Evolutionary conservation across 1,140 invertebrate species (phyloP).

Genomic region (Solenopsis invicta): DNA sequence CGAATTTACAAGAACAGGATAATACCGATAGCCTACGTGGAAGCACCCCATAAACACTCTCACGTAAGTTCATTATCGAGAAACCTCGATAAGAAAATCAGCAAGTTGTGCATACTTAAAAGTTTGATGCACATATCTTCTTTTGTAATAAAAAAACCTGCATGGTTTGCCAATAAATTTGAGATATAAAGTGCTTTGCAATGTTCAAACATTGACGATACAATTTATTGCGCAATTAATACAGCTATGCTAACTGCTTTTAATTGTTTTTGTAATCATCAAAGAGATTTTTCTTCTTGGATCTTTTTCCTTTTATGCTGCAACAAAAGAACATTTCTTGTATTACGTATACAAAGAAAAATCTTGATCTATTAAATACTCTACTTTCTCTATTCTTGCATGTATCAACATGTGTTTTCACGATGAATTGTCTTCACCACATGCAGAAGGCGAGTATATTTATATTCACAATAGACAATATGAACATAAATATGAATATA

Average conservation of each 20-base stretch:
- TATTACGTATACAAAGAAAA: neutral
- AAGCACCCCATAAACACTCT: slow-evolving; percentile 88
- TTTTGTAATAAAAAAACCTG: neutral
- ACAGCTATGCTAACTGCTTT: slow-evolving; percentile 5
- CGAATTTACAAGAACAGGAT: slow-evolving; percentile 95
- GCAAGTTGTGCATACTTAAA: neutral
- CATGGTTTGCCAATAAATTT: neutral
- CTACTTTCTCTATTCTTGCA: slow-evolving; percentile 77
- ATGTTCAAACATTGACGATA: neutral
- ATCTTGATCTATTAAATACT: slow-evolving; percentile 23
- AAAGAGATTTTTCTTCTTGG: neutral
- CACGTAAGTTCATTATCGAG: slow-evolving; percentile 80
- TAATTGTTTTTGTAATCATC: neutral
- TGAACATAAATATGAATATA: too few relatives aligned
- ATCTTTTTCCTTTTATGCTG: neutral
- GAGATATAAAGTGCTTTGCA: neutral
- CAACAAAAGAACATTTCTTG: neutral
- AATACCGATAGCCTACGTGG: slow-evolving; percentile 94
- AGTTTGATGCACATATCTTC: neutral
- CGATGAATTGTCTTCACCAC: slow-evolving; percentile 71
- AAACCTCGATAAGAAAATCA: neutral
- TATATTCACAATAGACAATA: neutral
- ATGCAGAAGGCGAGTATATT: slow-evolving; percentile 79
- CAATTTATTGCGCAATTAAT: neutral
- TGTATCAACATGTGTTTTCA: slow-evolving; percentile 73